Conservation (phyloP, 1,140 invertebrate genomes). For the Drosophila dunni region DNA sequence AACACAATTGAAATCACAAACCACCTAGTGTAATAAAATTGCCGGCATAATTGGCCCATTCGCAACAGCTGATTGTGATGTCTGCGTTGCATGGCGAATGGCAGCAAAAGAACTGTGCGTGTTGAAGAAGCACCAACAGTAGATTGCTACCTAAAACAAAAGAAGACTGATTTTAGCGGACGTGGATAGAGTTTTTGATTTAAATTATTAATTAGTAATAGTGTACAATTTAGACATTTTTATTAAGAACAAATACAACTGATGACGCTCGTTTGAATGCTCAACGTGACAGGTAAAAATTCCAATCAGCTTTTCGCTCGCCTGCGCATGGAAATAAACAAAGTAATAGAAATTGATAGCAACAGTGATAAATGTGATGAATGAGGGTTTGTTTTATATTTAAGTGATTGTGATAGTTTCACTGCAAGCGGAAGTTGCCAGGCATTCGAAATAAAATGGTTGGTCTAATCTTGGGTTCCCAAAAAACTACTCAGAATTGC, state of each 20-base stretch:
- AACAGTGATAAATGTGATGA: background rate
- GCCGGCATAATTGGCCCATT: slow-evolving; percentile 1
- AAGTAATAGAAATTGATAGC: background rate
- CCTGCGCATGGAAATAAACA: background rate
- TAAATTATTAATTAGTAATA: background rate
- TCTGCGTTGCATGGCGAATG: slow-evolving; percentile 27
- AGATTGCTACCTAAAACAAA: slow-evolving; percentile 18
- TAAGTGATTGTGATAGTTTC: slow-evolving; percentile 16
- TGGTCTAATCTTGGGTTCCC: slow-evolving; percentile 38
- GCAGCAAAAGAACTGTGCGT: slow-evolving; percentile 34
- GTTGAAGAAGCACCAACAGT: slow-evolving; percentile 30
- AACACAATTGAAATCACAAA: slow-evolving; percentile 18
- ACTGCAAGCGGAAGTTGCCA: slow-evolving; percentile 15
- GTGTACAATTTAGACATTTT: slow-evolving; percentile 4
- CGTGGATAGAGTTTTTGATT: slow-evolving; percentile 29
- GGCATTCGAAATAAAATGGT: background rate
- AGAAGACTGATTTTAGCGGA: slow-evolving; percentile 40
- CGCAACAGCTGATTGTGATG: slow-evolving; percentile 25
- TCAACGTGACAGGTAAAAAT: slow-evolving; percentile 28
- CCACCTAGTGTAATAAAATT: background rate
- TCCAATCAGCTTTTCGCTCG: background rate
- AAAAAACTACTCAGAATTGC: slow-evolving; percentile 15
- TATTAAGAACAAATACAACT: background rate
- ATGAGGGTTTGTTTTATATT: slow-evolving; percentile 11
- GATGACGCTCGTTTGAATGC: slow-evolving; percentile 13